Evolutionary conservation across 2,888 invertebrate genomes (phyloP), one percentile per base, ranked within the genome.

Genomic region (Acheta domesticus): DNA sequence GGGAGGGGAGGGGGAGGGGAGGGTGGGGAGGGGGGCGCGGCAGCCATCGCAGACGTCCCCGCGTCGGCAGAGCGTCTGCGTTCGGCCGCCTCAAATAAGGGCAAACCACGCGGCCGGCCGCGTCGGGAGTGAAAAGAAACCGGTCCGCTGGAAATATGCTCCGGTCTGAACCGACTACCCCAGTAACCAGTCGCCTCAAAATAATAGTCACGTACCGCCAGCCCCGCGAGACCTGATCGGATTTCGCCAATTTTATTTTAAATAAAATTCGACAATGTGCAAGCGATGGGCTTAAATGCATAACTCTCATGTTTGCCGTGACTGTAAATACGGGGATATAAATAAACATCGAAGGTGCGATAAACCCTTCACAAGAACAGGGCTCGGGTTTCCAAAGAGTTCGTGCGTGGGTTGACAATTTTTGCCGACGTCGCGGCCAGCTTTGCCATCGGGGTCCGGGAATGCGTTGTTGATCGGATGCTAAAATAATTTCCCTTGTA

Each of bases 161-260:
- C 62, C n/a, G 14, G n/a, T 62, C 62, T n/a, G 12, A 62, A 19
- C 62, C 62, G 62, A 62, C 62, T 62, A 62, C 62, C 62, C 62
- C 62, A 62, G 62, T 62, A 62, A 62, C 62, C 62, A n/a, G 62
- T 62, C n/a, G 14, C n/a, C n/a, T 62, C 62, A 62, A 62, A 62
- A 62, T 62, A 62, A 62, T 62, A 62, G 62, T 62, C 62, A 62
- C 62, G 62, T 62, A 62, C 62, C 16, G n/a, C 62, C n/a, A 3
- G 62, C 62, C n/a, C 62, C 62, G n/a, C 14, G 16, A 62, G 16
- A 62, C 14, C n/a, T 62, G 62, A 14, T 62, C n/a, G 62, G n/a
- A 62, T 62, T 62, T 4, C n/a, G n/a, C n/a, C n/a, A 62, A 62
- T 62, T 62, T n/a, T 62, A 62, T 62, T 62, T 62, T 14, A 62